Conservation (phyloP, 2,888 invertebrate species). For the Drosophila borborema region DNA sequence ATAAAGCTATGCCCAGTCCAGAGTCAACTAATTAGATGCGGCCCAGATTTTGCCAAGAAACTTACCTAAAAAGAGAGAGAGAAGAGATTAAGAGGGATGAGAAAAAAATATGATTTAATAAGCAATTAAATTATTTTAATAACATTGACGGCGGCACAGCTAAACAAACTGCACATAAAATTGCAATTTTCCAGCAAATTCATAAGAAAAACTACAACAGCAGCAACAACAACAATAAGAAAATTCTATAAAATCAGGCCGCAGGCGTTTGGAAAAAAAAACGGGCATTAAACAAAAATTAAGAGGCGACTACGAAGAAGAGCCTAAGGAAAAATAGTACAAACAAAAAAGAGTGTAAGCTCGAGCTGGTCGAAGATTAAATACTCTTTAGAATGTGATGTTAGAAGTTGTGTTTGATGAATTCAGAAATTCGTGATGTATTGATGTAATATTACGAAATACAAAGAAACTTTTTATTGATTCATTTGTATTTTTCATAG, state of each 20-base stretch:
- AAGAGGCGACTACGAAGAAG: constrained; percentile 40
- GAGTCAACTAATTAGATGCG: constrained; percentile 50
- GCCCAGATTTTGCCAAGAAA: constrained; percentile 55
- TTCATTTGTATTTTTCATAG: too few species aligned
- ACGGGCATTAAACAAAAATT: constrained; percentile 64
- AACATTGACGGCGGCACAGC: constrained; percentile 45
- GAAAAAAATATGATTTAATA: constrained; percentile 69
- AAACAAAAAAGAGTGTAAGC: constrained; percentile 6
- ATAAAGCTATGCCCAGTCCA: constrained; percentile 55
- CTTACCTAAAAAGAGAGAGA: constrained; percentile 61
- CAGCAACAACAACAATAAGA: constrained; percentile 58
- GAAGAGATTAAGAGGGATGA: constrained; percentile 12
- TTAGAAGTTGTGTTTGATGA: background rate
- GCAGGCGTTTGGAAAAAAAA: constrained; percentile 58
- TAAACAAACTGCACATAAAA: constrained; percentile 75
- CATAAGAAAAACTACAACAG: constrained; percentile 60
- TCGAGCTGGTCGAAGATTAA: background rate
- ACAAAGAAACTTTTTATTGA: too few species aligned
- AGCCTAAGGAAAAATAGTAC: constrained; percentile 22
- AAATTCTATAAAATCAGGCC: constrained; percentile 51
- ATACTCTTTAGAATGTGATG: background rate
- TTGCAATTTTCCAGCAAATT: constrained; percentile 79
- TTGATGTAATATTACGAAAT: too few species aligned
- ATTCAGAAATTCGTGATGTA: background rate
- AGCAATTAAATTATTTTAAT: constrained; percentile 78